Evolutionary conservation across 2,797 vertebrate genomes (phyloP).

Genomic region (Dendrocincla fuliginosa): DNA sequence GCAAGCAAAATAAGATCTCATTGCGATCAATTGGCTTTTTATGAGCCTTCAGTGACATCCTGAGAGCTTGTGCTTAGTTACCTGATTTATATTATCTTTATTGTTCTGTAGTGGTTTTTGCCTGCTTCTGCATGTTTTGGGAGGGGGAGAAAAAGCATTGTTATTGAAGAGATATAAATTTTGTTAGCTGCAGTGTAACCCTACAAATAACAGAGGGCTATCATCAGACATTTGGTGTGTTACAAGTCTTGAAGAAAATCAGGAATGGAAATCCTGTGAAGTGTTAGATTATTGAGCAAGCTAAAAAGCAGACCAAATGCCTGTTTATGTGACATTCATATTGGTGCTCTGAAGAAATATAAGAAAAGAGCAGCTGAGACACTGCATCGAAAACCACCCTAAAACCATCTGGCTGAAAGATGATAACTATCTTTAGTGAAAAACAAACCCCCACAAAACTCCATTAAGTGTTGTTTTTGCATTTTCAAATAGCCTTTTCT

Average conservation of each 20-base stretch:
- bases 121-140: background rate
- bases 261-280: background rate
- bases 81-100: background rate
- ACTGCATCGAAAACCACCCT: accelerated
- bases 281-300: background rate
- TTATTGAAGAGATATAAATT: background rate
- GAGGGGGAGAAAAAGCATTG: background rate
- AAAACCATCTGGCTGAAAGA: background rate
- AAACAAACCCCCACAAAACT: background rate
- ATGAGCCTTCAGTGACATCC: background rate
- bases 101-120: background rate
- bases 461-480: accelerated
- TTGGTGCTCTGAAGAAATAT: background rate
- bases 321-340: background rate
- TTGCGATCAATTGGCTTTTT: background rate
- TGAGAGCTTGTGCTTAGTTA: conserved; percentile 4
- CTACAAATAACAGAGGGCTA: background rate
- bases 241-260: background rate
- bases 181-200: background rate
- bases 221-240: background rate
- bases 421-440: background rate
- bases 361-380: background rate
- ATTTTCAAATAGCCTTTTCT: background rate
- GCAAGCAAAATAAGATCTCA: background rate
- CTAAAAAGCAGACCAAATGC: background rate